Evolutionary conservation across 2,888 invertebrate species (phyloP).

Genomic region (Nowickia ferox): DNA sequence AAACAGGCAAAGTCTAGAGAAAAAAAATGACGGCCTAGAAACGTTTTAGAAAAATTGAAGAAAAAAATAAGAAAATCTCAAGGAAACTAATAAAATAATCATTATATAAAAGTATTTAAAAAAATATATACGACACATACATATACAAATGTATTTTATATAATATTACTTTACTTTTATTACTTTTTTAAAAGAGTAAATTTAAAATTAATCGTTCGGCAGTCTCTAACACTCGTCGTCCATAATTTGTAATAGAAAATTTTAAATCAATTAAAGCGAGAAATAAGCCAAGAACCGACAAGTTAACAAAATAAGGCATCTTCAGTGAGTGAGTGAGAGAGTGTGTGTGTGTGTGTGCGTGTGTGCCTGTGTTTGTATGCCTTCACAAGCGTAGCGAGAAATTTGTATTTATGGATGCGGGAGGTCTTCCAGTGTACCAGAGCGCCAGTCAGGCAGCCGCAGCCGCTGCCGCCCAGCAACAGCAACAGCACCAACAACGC

Average conservation of each 20-base stretch:
- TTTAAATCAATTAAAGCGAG: constrained; percentile 72
- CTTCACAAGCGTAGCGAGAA: constrained; percentile 75
- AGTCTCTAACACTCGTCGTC: background rate
- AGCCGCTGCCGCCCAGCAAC: constrained; percentile 83
- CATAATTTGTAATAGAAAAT: background rate
- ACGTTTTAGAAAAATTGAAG: constrained; percentile 3
- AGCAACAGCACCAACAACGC: constrained; percentile 85
- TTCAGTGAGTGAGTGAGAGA: background rate
- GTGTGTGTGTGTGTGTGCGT: background rate
- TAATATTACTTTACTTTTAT: too few relatives aligned
- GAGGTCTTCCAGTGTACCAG: constrained; percentile 83
- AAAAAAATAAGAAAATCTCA: constrained; percentile 13
- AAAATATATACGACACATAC: background rate
- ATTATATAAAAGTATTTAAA: background rate
- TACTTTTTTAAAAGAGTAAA: background rate
- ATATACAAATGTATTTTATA: background rate
- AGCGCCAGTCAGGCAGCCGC: constrained; percentile 84
- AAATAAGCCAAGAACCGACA: background rate
- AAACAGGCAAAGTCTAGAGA: constrained; percentile 43
- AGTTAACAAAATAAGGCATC: constrained; percentile 1
- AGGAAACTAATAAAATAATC: constrained; percentile 4
- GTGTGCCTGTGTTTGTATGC: constrained; percentile 66
- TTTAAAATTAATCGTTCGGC: background rate
- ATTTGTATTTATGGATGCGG: constrained; percentile 83
- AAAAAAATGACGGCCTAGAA: constrained; percentile 51